Conservation (phyloP, 2,113 vertebrate genomes). For the Porphyrio hochstetteri region DNA sequence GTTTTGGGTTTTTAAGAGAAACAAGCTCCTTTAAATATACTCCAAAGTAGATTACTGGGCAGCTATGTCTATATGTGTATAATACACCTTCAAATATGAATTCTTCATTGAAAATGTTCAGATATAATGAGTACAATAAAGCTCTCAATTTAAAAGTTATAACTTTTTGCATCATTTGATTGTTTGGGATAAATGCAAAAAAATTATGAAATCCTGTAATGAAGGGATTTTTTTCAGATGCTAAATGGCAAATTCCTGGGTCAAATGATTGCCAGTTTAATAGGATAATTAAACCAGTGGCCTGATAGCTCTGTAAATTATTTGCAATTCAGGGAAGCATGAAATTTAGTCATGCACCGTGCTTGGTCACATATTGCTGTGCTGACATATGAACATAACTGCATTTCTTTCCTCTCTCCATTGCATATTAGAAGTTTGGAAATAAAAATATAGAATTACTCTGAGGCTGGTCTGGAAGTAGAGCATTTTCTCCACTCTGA, state of each 20-base stretch:
- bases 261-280: background rate
- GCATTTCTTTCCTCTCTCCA: background rate
- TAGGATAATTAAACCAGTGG: background rate
- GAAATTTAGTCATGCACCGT: slow-evolving; percentile 23
- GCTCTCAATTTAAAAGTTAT: background rate
- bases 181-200: background rate
- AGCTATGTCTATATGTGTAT: background rate
- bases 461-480: background rate
- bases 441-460: background rate
- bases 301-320: background rate
- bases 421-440: background rate
- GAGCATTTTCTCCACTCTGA: background rate
- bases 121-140: background rate
- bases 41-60: background rate
- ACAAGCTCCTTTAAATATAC: background rate
- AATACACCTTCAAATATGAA: background rate
- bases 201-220: background rate
- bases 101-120: background rate
- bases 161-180: background rate
- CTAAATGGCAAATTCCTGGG: background rate
- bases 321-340: slow-evolving; percentile 36
- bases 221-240: background rate
- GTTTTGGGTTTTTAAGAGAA: background rate
- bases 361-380: background rate
- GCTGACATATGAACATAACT: slow-evolving; percentile 20